phyloP scores from a whole-genome alignment of 2,113 vertebrate species.

The Spea multiplicata region DNA sequence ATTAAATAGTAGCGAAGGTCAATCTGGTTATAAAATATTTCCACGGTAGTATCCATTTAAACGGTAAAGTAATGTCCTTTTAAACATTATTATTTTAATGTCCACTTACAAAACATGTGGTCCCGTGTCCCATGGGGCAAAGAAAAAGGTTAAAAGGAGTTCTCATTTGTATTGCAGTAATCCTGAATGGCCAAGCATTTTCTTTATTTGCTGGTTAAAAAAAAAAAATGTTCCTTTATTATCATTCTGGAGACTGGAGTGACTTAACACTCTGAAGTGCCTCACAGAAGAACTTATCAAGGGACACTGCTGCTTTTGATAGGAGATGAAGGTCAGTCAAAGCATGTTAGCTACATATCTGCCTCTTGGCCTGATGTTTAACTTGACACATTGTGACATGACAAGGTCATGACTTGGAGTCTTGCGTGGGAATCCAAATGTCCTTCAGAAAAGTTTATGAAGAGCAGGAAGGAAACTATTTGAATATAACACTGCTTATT shows the following conservation, averaged over 20 bases:
- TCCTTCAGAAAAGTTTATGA: slow-evolving; percentile 4
- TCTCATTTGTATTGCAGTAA: neutral
- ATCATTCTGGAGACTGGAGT: neutral
- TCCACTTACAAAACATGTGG: no score
- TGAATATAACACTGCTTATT: neutral
- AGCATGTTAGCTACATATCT: slow-evolving; percentile 28
- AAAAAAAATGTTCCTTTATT: slow-evolving; percentile 6
- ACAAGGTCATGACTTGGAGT: slow-evolving; percentile 8
- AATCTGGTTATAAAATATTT: no score
- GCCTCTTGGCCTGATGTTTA: slow-evolving; percentile 31
- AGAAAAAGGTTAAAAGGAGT: neutral
- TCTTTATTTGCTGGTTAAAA: neutral
- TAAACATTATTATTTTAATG: no score
- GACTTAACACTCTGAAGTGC: slow-evolving; percentile 34
- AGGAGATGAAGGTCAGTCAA: slow-evolving; percentile 25
- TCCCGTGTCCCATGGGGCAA: neutral
- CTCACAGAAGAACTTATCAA: slow-evolving; percentile 46
- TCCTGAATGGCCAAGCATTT: neutral
- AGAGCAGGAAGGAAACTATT: neutral
- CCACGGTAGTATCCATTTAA: no score
- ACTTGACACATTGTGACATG: neutral
- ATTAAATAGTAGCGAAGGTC: no score
- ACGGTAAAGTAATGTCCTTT: no score
- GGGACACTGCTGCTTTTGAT: slow-evolving; percentile 37
- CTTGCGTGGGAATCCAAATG: slow-evolving; percentile 3